Evolutionary conservation across 2,113 vertebrate species (phyloP), one percentile per base, ranked within the genome.

Genomic region (Triplophysa siluroides): DNA sequence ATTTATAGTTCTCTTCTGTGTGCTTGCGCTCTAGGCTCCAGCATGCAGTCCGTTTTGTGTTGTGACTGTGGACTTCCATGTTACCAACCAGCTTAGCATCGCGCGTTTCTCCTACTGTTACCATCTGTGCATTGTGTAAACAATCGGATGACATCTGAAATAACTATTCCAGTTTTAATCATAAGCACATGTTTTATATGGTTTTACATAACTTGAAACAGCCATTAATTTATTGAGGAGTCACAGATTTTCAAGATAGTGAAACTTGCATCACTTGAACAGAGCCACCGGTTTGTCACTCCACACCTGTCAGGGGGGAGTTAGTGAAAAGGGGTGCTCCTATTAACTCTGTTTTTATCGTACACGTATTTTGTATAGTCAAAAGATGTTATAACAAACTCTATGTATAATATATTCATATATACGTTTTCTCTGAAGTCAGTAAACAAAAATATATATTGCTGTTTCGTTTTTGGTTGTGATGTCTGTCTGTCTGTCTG

Each of bases 31-130:
- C 81, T 10, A 63, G 71, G 10, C 21, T 60, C 67, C 54, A 75
- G 11, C 54, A 64, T 67, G 64, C 65, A 74, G 75, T 33, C 73
- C 58, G 19, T 85, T 71, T 82, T 73, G 74, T 81, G 58, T 45
- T 58, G 64, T 71, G 66, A 78, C 62, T 26, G 4, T 62, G 61
- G 78, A 78, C 69, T 69, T 54, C 23, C 62, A 47, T 52, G 76
- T 69, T 47, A 12, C 50, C 38, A 45, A 45, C 70, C 67, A 71
- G 62, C 24, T 60, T 54, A 65, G 62, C 62, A n/a, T 54, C 60
- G 23, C 12, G 54, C 14, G 1, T n/a, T 29, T 63, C 10, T 63
- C 56, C 24, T 47, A 21, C 41, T 24, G 54, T 24, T 63, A 6
- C 9, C 26, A 41, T 10, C 58, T 26, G 19, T 29, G 54, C 4